Evolutionary conservation across 2,888 invertebrate species (phyloP), one percentile per base, ranked within the genome.

Genomic region (Eristalis tenax): DNA sequence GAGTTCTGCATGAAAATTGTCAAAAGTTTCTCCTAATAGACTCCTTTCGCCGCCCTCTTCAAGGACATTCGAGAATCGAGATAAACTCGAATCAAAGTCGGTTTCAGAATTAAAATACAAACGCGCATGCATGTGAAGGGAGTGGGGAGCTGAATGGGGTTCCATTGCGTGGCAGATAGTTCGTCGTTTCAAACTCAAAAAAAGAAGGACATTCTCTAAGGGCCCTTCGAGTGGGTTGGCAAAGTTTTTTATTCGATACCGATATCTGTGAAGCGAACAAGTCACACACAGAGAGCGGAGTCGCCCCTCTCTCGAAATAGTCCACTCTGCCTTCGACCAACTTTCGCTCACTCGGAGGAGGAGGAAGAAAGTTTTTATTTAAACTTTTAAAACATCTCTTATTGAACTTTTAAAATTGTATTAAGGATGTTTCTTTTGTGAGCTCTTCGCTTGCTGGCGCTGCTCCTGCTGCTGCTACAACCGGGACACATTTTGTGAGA

Each of bases 351-450:
- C 35, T 26, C 26, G 26, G 26, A 26, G 23, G 23, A 40, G 43
- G 43, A 32, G 38, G 78, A 63, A 40, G 3, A 73, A 83, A 78
- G 57, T 83, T 87, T 79, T 69, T 83, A 83, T 83, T 87, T 83
- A 76, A 87, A 87, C 75, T 86, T 86, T 86, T 32, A 56, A 68
- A 86, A 74, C 75, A 75, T 78, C 68, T 83, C 83, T 87, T 83
- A 83, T 83, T 83, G 83, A 83, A 87, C 83, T 87, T 87, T 87
- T 75, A 61, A 80, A 87, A 87, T 87, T 87, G 83, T 77, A 87
- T 87, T 87, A 87, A 76, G 87, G 64, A 83, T 75, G 83, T 80
- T 69, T 63, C 75, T 65, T 69, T 83, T 77, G 66, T 71, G n/a
- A 23, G 57, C 10, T n/a, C n/a, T n/a, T n/a, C n/a, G n/a, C n/a